Conservation (phyloP, 2,888 invertebrate genomes). For the Lutraria lutraria region DNA sequence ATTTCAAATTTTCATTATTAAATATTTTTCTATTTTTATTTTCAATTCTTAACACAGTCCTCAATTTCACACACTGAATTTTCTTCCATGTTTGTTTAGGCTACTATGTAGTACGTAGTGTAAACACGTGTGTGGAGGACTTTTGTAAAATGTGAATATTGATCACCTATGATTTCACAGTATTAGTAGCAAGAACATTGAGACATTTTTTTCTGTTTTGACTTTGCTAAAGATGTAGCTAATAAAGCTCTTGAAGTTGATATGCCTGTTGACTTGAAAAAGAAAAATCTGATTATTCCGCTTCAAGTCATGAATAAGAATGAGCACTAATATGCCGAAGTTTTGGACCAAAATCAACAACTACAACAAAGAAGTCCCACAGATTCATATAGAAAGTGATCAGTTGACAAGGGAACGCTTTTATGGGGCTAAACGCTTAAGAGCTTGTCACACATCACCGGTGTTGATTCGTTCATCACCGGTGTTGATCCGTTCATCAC, state of each 20-base stretch:
- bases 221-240: neutral
- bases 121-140: no score
- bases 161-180: neutral
- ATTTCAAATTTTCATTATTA: no score
- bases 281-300: neutral
- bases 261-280: neutral
- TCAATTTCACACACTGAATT: no score
- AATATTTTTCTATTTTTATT: no score
- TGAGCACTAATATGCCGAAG: neutral
- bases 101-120: no score
- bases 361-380: neutral
- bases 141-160: no score
- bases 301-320: neutral
- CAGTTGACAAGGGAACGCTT: conserved; percentile 38
- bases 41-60: no score
- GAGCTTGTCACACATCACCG: no score
- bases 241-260: neutral
- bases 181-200: neutral
- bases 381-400: conserved; percentile 46
- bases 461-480: no score
- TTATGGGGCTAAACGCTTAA: conserved; percentile 26
- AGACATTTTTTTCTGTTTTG: conserved; percentile 9
- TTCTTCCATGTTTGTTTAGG: no score
- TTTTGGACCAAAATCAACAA: neutral
- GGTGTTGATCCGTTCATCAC: no score